Evolutionary conservation across 30 jellyfish, hydroid and myxozoan genomes (phyloP), one percentile per base, ranked within the genome.

Genomic region (Aurelia sp.): DNA sequence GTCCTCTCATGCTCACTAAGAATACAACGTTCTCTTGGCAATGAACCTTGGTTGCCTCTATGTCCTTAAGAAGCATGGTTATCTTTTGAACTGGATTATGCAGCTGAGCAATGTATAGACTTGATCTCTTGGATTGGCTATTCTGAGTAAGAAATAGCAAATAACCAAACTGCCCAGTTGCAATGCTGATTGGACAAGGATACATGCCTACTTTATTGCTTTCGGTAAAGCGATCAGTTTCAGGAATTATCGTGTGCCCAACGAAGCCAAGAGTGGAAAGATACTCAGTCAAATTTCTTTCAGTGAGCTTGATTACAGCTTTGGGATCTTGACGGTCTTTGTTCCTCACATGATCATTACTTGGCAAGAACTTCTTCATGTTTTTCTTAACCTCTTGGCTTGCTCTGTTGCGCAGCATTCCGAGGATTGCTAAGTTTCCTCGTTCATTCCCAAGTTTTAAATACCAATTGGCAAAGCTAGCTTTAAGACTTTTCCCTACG

Each of bases 201-300:
- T 74, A 74, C 85, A 74, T 74, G 44, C 85, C 85, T 11, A 74
- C 30, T 33, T 50, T n/a, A 47, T 74, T 74, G 35, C 17, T 74
- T 19, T 16, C 44, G 33, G 77, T 74, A 27, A 74, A 74, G 12
- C 64, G 1, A 15, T 12, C n/a, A 11, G 30, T 70, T 33, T 70
- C 81, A 18, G 81, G 81, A 33, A 70, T 70, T 27, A 70, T 37
- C 15, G 81, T 70, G 50, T 41, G 85, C 13, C 74, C 78, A 50
- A 74, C 85, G 50, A 44, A 74, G 33, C 85, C 85, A 41, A 52
- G 50, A 19, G n/a, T 19, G 19, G 50, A 19, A 30, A 70, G 66
- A 33, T 12, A 44, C 13, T 33, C 13, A n/a, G 27, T 11, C 23
- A 70, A 22, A 13, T 70, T 33, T 21, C 13, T 44, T 16, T 21